Base-by-base conservation (phyloP, 2,797 vertebrate species). In the Crocodylus rhombifer region DNA sequence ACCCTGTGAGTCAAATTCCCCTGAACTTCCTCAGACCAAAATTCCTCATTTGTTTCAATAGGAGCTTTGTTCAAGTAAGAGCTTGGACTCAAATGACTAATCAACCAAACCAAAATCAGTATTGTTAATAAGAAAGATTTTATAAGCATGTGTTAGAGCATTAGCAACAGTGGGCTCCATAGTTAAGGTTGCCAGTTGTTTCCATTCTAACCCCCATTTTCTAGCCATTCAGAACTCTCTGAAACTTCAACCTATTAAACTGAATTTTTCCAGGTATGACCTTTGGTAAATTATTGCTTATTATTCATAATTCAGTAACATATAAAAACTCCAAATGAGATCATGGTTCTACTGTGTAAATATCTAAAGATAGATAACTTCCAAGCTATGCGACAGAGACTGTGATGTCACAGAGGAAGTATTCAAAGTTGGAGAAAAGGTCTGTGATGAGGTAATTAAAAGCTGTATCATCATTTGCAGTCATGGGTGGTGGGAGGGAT, bases 371-470 rank as follows among this genome's bases (percentile, higher is more conserved):
- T 6, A 36, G 60, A 78, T 36, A 25, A 71, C 25, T 7, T 71
- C 61, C 26, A 42, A 42, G 42, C 67, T 69, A 30, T 30, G 17
- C 10, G 21, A 20, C 67, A 71, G 67, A 71, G 67, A 18, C 23
- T 71, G 33, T 79, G 58, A 15, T 42, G 33, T 61, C 36, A 10
- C 33, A 23, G 63, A 88, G 67, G 71, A 26, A 75, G 67, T 92
- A 91, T 90, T 93, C 3, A 1, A 28, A 73, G 89, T 76, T 69
- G 76, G 18, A 95, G 82, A 93, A 96, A 89, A 78, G 86, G 90
- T 30, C 77, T 33, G 30, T 77, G 76, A 78, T 51, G 67, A 64
- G 58, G 3, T 1, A 75, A 63, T 23, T 78, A 76, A 80, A 80
- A n/a, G 21, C 89, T 84, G 7, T 4, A 60, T 26, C 80, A 82